Conservation (phyloP, 2,888 invertebrate genomes). For the Rhogogaster chlorosoma region DNA sequence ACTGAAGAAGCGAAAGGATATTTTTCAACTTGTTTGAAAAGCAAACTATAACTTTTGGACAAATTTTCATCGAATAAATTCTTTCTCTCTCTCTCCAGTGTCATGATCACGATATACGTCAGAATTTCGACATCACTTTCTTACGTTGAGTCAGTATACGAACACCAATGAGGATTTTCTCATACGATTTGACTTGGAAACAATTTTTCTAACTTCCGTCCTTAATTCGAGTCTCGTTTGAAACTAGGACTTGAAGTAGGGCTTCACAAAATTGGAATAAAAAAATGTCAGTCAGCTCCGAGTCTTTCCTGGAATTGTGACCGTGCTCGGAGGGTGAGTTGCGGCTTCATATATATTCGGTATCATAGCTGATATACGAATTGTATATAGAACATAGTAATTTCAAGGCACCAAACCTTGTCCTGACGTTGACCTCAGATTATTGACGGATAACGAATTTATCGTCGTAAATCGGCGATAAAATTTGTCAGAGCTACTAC, state of each 20-base stretch:
- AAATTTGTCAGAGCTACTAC: not conserved
- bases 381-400: not conserved
- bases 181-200: not conserved
- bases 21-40: not conserved
- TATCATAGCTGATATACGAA: not conserved
- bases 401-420: not conserved
- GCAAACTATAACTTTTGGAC: not conserved
- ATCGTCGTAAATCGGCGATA: not conserved
- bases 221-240: not conserved
- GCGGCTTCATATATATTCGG: too few species aligned
- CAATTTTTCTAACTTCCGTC: conserved; percentile 4
- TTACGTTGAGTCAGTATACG: not conserved
- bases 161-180: not conserved
- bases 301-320: too few species aligned
- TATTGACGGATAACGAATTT: not conserved
- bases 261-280: not conserved
- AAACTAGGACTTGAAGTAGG: not conserved
- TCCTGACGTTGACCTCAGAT: not conserved
- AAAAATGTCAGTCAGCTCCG: not conserved
- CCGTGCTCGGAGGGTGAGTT: too few species aligned
- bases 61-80: not conserved
- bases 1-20: not conserved
- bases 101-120: not conserved
- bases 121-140: not conserved
- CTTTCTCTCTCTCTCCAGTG: not conserved